Evolutionary conservation across 2,888 invertebrate genomes (phyloP).

Genomic region (Oscheius sp.): DNA sequence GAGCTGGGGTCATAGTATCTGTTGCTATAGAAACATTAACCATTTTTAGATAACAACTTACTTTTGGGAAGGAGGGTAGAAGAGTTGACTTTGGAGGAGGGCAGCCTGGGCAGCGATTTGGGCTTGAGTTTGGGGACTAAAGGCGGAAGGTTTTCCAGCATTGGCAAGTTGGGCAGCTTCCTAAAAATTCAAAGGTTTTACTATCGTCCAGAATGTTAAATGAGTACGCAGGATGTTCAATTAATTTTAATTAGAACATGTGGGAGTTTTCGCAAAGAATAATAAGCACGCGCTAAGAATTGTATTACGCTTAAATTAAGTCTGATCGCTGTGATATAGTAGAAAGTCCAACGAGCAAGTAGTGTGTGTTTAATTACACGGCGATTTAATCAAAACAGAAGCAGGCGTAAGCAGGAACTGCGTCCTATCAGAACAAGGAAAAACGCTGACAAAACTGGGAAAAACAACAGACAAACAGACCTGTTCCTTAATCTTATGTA

Average conservation of each 20-base stretch:
- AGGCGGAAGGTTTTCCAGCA: slow-evolving; percentile 18
- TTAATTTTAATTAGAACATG: no score
- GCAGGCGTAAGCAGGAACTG: no score
- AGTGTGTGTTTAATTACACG: no score
- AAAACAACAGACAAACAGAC: slow-evolving; percentile 35
- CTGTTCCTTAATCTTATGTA: slow-evolving; percentile 53
- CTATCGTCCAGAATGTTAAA: no score
- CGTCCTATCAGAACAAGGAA: no score
- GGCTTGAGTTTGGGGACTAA: slow-evolving; percentile 6
- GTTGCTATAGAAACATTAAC: neutral
- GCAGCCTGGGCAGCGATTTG: slow-evolving; percentile 53
- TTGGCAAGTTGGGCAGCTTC: slow-evolving; percentile 29
- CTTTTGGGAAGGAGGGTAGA: slow-evolving; percentile 33
- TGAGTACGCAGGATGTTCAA: no score
- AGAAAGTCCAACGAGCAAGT: no score
- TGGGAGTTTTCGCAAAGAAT: no score
- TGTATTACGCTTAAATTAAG: no score
- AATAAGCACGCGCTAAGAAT: no score
- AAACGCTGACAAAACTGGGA: neutral
- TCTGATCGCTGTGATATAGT: no score
- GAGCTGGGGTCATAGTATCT: slow-evolving; percentile 68
- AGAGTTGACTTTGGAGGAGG: slow-evolving; percentile 47
- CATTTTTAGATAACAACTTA: neutral
- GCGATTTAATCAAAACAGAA: no score
- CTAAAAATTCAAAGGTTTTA: slow-evolving; percentile 13